Conservation (phyloP, 2,888 invertebrate genomes). For the Ochropleura plecta region DNA sequence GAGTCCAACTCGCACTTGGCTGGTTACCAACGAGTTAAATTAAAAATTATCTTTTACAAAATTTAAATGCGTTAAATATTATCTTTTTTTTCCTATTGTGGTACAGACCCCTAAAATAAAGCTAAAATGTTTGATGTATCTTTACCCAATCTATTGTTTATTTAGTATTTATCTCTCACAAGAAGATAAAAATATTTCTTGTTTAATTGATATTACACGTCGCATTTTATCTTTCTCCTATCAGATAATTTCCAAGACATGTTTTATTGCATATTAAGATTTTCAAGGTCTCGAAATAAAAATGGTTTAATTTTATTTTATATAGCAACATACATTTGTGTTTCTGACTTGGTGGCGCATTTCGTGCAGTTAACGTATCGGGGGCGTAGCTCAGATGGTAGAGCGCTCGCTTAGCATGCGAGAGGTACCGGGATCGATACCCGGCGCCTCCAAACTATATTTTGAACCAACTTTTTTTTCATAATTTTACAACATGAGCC, state of each 20-base stretch:
- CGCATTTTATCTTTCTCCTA: slow-evolving; percentile 15
- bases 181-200: slow-evolving; percentile 3
- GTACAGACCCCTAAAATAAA: too few species aligned
- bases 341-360: slow-evolving; percentile 8
- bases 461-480: not conserved
- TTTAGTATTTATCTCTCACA: not conserved
- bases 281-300: slow-evolving; percentile 40
- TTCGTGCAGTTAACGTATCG: slow-evolving; percentile 46
- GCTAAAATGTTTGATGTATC: not conserved
- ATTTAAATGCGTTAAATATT: too few species aligned
- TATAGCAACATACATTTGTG: slow-evolving; percentile 24
- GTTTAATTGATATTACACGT: not conserved
- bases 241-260: slow-evolving; percentile 42
- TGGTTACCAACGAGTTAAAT: too few species aligned
- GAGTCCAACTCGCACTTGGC: too few species aligned
- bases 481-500: not conserved
- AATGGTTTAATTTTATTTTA: slow-evolving; percentile 14
- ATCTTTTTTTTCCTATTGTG: too few species aligned
- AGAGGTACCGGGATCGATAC: slow-evolving; percentile 91
- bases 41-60: too few species aligned
- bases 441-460: slow-evolving; percentile 87
- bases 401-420: slow-evolving; percentile 91
- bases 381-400: slow-evolving; percentile 91
- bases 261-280: slow-evolving; percentile 45
- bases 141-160: not conserved